phyloP scores from a whole-genome alignment of 1,140 invertebrate species.

The Plodia interpunctella region DNA sequence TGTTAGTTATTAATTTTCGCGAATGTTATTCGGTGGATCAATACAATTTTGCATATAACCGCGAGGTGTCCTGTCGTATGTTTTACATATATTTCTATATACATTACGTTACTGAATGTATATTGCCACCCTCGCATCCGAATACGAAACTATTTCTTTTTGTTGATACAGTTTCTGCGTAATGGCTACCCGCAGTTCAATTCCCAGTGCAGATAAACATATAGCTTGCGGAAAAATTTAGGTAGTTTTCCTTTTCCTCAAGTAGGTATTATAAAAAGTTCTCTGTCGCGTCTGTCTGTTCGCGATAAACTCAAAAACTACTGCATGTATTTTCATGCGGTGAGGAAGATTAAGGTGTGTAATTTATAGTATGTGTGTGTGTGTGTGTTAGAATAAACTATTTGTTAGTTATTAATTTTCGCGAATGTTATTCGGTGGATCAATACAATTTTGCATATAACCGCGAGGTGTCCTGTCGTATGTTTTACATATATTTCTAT shows the following conservation, averaged over 20 bases:
- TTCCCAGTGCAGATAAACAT: no score
- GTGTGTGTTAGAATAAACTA: slow-evolving; percentile 59
- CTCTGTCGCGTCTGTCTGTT: no score
- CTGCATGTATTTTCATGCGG: no score
- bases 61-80: background rate
- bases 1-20: slow-evolving; percentile 57
- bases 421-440: slow-evolving; percentile 48
- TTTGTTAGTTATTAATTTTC: slow-evolving; percentile 60
- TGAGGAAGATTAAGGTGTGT: no score
- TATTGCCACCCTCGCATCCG: background rate
- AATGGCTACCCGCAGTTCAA: no score
- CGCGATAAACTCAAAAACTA: no score
- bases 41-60: slow-evolving; percentile 26
- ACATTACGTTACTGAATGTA: slow-evolving; percentile 3
- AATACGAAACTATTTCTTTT: no score
- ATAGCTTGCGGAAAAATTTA: no score
- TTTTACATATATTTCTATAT: background rate
- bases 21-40: slow-evolving; percentile 49
- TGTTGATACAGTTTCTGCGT: no score
- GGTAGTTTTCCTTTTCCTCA: no score
- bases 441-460: slow-evolving; percentile 31
- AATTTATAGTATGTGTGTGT: slow-evolving; percentile 32
- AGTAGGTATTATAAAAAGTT: no score
- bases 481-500: background rate
- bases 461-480: background rate